Evolutionary conservation across 2,888 invertebrate genomes (phyloP), one percentile per base, ranked within the genome.

Genomic region (Dynastes tityus): DNA sequence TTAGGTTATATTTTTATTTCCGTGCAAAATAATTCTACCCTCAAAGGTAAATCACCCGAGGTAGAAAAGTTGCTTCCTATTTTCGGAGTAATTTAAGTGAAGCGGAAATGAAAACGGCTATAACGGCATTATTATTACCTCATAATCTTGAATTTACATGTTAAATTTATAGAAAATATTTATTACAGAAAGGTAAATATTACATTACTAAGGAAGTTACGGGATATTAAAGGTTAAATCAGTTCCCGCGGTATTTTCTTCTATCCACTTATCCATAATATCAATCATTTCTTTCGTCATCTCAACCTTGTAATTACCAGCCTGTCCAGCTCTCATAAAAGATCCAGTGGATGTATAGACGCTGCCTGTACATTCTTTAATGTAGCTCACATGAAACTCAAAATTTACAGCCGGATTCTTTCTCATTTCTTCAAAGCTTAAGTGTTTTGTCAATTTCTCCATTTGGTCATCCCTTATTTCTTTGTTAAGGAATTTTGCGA

Each of bases 211-310:
- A 55, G 55, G 3, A 55, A 2, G 53, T 70, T 70, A 51, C 27
- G 13, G 51, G 13, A 70, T 32, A 67, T 45, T 16, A 16, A 71
- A 78, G 11, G 71, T 63, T 78, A 78, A 53, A 45, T 53, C 71
- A 92, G 71, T 78, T 32, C 71, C 64, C 63, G 90, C 89, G 40
- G 92, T 86, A 87, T 93, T 91, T 58, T 90, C 85, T 22, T 90
- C 91, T 1, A 91, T 92, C 94, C 94, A 94, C 8, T 91, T 88
- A 86, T 95, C 94, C 84, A 96, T 94, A 80, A 90, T 89, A 70
- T 90, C 88, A 0, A 93, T 92, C 83, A 95, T 89, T 83, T 94
- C 93, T 2, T 92, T 91, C 0, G 92, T 91, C 92, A 96, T 94
- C 79, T 94, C 79, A 9, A 80, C 82, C 76, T 83, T 83, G 82